Evolutionary conservation across 35 echinoderm and acorn worm species (phyloP).

Genomic region (Amphiura filiformis): DNA sequence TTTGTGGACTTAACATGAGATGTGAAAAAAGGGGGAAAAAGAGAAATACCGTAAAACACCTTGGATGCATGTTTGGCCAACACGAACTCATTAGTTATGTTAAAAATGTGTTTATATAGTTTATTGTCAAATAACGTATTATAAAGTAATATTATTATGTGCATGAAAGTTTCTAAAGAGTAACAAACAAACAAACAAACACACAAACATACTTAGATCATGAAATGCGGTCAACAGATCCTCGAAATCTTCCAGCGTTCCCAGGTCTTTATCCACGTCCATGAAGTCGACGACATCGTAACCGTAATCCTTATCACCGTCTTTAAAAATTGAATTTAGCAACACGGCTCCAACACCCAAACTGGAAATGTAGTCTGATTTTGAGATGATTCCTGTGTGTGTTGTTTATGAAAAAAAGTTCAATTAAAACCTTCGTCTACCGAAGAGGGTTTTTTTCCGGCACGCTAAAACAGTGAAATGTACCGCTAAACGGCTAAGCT

Average conservation of each 20-base stretch:
- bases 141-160: no score
- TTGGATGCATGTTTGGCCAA: no score
- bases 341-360: conserved; percentile 72
- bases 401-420: neutral
- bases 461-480: no score
- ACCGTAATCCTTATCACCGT: conserved; percentile 52
- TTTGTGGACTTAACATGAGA: no score
- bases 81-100: no score
- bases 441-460: no score
- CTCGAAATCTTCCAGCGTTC: conserved; percentile 65
- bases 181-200: neutral
- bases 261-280: conserved; percentile 56
- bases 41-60: no score
- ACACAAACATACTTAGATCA: conserved; percentile 28
- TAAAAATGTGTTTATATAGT: no score
- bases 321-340: conserved; percentile 80
- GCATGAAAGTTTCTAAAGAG: neutral
- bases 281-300: conserved; percentile 82
- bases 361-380: conserved; percentile 65
- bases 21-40: no score
- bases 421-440: no score
- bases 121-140: no score
- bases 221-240: conserved; percentile 49
- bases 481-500: no score
- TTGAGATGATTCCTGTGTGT: conserved; percentile 68